Evolutionary conservation across 1,140 invertebrate species (phyloP).

Genomic region (Plectus sambesii): DNA sequence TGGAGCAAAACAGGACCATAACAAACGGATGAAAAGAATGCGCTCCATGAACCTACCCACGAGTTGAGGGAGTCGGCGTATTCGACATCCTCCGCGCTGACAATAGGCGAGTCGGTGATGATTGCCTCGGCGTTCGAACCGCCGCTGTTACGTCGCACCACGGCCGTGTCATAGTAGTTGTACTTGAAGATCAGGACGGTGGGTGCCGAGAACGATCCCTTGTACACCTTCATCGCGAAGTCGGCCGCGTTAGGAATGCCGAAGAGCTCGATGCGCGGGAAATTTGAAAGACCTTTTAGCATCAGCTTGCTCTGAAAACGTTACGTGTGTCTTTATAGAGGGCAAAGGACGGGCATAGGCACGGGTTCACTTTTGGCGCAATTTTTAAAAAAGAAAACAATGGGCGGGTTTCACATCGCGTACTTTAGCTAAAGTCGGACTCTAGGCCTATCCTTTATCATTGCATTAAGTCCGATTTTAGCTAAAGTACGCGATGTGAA

Average conservation of each 20-base stretch:
- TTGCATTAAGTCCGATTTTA: no score
- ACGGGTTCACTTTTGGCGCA: no score
- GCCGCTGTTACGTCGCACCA: not conserved
- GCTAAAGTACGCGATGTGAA: no score
- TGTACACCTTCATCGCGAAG: conserved; percentile 23
- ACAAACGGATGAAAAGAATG: not conserved
- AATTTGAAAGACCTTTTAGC: conserved; percentile 22
- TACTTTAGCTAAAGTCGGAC: no score
- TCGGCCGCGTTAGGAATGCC: conserved; percentile 24
- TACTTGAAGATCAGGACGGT: conserved; percentile 28
- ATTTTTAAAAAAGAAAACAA: no score
- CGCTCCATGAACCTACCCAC: conserved; percentile 27
- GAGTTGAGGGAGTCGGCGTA: conserved; percentile 38
- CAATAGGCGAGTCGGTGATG: not conserved
- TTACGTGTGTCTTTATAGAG: no score
- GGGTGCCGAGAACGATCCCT: conserved; percentile 22
- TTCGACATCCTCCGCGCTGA: conserved; percentile 1
- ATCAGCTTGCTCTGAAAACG: conserved; percentile 29
- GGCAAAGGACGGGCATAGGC: no score
- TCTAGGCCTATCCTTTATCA: no score
- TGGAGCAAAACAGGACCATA: no score
- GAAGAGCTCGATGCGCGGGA: conserved; percentile 21
- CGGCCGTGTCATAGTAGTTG: conserved; percentile 19
- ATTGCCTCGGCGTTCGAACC: not conserved
- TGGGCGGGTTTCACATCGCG: no score